A percentile compares a stretch with the other conserved stretches of the same genome.
Evolutionary conservation across 2,113 vertebrate genomes (phyloP).

Genomic region (Chloroceryle aenea): DNA sequence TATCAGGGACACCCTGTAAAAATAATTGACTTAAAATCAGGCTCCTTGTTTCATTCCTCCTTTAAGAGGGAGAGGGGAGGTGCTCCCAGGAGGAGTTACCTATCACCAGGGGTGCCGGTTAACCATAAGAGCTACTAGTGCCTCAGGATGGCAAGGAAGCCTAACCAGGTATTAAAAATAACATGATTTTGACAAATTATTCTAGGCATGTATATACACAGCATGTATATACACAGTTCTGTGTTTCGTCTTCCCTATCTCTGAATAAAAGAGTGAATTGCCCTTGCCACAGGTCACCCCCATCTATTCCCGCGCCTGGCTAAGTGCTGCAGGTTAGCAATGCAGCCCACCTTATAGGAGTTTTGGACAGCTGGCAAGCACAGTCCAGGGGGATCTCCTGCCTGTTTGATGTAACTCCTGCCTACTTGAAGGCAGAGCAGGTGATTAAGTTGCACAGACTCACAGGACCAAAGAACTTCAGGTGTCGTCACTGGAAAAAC

Average conservation of each 20-base stretch:
- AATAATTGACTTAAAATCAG: neutral
- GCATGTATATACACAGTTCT: neutral
- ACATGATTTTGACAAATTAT: constrained; percentile 73
- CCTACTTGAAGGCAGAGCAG: neutral
- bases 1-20: neutral
- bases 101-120: constrained; percentile 21
- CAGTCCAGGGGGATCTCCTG: constrained; percentile 27
- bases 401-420: constrained; percentile 25
- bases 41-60: neutral
- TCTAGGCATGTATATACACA: constrained; percentile 31
- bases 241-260: constrained; percentile 1
- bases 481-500: neutral
- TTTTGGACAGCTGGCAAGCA: constrained; percentile 68
- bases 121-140: constrained; percentile 28
- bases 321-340: constrained; percentile 2
- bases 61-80: neutral
- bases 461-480: constrained; percentile 11
- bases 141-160: constrained; percentile 36
- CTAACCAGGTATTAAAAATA: constrained; percentile 64
- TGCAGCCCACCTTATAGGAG: constrained; percentile 26
- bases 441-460: neutral
- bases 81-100: neutral
- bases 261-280: constrained; percentile 46
- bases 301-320: constrained; percentile 31
- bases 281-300: constrained; percentile 46